phyloP scores from a whole-genome alignment of 1,140 invertebrate species.

The Cecropterus lyciades region DNA sequence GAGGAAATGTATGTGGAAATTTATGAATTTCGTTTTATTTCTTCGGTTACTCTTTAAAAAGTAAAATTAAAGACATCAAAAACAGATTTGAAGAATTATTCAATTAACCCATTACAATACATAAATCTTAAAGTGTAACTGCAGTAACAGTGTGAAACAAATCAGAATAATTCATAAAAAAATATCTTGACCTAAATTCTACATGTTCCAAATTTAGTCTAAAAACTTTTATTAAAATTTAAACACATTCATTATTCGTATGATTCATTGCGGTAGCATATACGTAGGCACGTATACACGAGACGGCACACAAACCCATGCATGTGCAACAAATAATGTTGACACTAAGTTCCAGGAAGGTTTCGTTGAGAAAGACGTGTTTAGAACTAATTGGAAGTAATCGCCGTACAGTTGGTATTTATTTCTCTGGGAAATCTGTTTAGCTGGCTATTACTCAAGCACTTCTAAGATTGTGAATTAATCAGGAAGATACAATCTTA shows the following conservation, averaged over 20 bases:
- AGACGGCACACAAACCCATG: constrained; percentile 9
- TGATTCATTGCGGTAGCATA: not conserved
- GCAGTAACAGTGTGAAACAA: too few species aligned
- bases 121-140: too few species aligned
- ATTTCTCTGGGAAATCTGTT: constrained; percentile 5
- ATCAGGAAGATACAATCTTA: constrained; percentile 1
- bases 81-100: too few species aligned
- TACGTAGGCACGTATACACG: not conserved
- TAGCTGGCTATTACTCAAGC: not conserved
- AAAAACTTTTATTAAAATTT: too few species aligned
- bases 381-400: constrained; percentile 23
- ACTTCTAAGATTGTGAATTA: not conserved
- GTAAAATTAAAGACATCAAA: too few species aligned
- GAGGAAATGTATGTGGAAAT: too few species aligned
- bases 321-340: not conserved
- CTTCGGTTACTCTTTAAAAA: too few species aligned
- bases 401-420: constrained; percentile 26
- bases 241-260: not conserved
- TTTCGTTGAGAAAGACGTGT: constrained; percentile 24
- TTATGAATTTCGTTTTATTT: too few species aligned
- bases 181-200: too few species aligned
- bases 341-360: constrained; percentile 2
- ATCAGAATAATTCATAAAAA: too few species aligned
- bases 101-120: too few species aligned
- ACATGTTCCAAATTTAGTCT: too few species aligned